Base-by-base conservation (phyloP, 2,113 vertebrate genomes). In the Pedetes capensis region DNA sequence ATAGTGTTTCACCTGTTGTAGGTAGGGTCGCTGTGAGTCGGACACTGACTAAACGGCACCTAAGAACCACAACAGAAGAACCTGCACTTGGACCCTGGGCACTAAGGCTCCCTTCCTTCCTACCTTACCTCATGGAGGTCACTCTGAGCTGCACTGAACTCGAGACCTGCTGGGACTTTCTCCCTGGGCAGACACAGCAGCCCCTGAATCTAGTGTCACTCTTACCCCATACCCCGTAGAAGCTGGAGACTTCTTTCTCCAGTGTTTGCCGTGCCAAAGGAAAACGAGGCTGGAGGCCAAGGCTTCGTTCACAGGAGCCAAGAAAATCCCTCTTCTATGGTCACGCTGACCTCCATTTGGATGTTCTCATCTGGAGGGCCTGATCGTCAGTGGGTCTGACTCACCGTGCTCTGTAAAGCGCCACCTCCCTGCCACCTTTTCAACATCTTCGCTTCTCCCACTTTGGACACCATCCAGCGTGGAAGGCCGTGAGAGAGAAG, bases 181-280 rank as follows among this genome's bases (percentile, higher is more conserved):
- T 2, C 59, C 9, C n/a, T 18, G 3, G 12, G 8, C 23, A 9
- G 71, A 47, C 12, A 1, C 0, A 3, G 32, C 0, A 1, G 14
- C 37, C 37, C 39, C n/a, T 20, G 49, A 47, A 10, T 8, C 42
- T 13, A 10, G 25, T 2, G 2, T 23, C 39, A 6, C 3, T 49
- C 2, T 0, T 37, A 42, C 37, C 16, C 34, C 39, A 13, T 0
- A 42, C 37, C 16, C 34, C 39, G 10, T 0, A 0, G 8, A 3
- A 37, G 10, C 63, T 27, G 0, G 0, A 20, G 34, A 34, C 34
- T 51, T 78, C 29, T 20, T 20, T 51, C 44, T 29, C 17, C 1
- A 23, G 34, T 0, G 0, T 17, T 1, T 34, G 9, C 63, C 64
- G 1, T 0, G 0, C 7, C 14, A 17, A 75, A 37, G 9, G 23